Evolutionary conservation across 2,113 vertebrate genomes (phyloP).

Genomic region (Illadopsis cleaveri): DNA sequence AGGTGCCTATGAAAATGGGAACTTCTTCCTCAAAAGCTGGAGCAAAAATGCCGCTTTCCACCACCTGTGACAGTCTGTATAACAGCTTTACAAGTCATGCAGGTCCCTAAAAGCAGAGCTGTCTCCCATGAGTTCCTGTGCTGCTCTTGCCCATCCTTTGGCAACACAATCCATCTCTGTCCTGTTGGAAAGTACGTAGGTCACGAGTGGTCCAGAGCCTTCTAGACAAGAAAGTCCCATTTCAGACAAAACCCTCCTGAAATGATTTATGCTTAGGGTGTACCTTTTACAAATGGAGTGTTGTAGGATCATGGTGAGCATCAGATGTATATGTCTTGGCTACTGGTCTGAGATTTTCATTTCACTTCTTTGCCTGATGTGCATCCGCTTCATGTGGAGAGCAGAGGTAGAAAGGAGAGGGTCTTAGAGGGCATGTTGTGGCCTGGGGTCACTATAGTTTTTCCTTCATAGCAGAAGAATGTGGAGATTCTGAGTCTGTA

Average conservation of each 20-base stretch:
- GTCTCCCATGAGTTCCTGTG: background rate
- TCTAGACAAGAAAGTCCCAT: background rate
- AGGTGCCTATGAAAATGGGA: background rate
- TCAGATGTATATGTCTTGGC: background rate
- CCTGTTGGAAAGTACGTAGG: accelerated
- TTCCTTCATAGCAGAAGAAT: background rate
- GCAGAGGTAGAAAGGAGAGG: background rate
- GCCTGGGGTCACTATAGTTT: background rate
- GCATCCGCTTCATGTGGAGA: background rate
- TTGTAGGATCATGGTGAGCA: background rate
- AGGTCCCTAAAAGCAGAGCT: background rate
- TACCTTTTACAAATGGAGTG: background rate
- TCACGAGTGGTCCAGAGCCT: background rate
- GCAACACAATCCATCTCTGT: background rate
- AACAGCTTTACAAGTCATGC: background rate
- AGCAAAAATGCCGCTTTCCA: background rate
- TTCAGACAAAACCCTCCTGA: background rate
- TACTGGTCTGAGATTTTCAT: background rate
- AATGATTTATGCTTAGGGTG: background rate
- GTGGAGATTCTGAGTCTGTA: background rate
- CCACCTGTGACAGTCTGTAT: background rate
- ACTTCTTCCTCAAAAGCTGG: background rate
- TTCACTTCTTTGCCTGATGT: background rate
- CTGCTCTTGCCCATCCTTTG: background rate
- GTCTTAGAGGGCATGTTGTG: background rate